These are phyloP conservation scores for Dasysyrphus tricinctus DNA, from an alignment of 2,888 invertebrate species.

Conservation along the genomic window DNA sequence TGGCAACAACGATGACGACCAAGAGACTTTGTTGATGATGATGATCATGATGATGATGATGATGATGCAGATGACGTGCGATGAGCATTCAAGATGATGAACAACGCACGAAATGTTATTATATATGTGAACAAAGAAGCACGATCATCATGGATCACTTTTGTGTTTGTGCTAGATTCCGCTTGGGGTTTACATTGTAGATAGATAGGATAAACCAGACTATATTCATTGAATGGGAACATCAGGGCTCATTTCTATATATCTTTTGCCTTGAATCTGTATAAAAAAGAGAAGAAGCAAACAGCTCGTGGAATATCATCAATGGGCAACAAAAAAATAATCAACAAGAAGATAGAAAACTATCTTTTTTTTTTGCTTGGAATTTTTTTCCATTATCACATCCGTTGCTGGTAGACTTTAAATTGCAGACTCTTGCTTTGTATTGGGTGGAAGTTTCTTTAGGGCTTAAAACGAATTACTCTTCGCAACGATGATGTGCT, in stretches of 20 bases:
- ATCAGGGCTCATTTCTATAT: slow-evolving; percentile 44
- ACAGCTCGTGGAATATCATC: slow-evolving; percentile 38
- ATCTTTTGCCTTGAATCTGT: slow-evolving; percentile 58
- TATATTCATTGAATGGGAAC: slow-evolving; percentile 34
- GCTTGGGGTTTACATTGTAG: slow-evolving; percentile 46
- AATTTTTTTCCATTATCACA: slow-evolving; percentile 65
- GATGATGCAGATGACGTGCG: slow-evolving; percentile 67
- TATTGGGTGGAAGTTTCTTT: slow-evolving; percentile 44
- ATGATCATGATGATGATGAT: slow-evolving; percentile 50
- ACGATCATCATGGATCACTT: slow-evolving; percentile 73
- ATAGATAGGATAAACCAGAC: slow-evolving; percentile 25
- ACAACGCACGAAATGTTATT: slow-evolving; percentile 68
- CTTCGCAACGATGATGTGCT: slow-evolving; percentile 58
- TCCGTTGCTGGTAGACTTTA: slow-evolving; percentile 51
- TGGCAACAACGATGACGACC: slow-evolving; percentile 53
- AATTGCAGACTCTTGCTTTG: background rate
- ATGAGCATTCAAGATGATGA: slow-evolving; percentile 70
- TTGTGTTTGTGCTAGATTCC: slow-evolving; percentile 68
- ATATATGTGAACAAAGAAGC: slow-evolving; percentile 64
- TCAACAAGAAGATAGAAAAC: slow-evolving; percentile 19
- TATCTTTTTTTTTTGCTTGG: slow-evolving; percentile 38
- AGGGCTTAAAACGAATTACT: slow-evolving; percentile 59
- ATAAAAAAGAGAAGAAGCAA: background rate
- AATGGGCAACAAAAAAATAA: slow-evolving; percentile 43
- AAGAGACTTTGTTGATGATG: slow-evolving; percentile 6